These are phyloP conservation scores for Brachyhypopomus occidentalis DNA, from an alignment of 2,113 vertebrate species.

Conservation along the genomic window DNA sequence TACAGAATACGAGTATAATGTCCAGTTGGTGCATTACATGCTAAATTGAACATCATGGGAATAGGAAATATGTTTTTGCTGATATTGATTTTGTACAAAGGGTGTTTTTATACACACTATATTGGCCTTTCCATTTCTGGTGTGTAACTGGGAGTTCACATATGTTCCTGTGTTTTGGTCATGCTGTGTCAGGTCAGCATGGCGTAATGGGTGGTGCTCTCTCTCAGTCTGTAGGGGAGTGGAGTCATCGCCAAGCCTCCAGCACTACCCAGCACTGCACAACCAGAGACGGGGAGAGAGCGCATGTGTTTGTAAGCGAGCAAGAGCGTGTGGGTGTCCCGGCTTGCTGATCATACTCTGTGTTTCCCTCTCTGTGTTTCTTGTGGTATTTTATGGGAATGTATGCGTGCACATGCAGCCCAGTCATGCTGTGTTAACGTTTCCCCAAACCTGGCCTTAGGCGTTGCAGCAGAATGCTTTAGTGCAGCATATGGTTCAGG, in stretches of 20 bases:
- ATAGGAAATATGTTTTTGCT: not conserved
- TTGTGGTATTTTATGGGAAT: too few relatives aligned
- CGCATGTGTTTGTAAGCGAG: constrained; percentile 47
- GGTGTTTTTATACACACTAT: too few relatives aligned
- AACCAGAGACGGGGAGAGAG: constrained; percentile 15
- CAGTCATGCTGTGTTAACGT: constrained; percentile 6
- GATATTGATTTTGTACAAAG: too few relatives aligned
- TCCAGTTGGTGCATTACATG: not conserved
- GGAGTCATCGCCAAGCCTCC: constrained; percentile 20
- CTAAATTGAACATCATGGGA: constrained; percentile 7
- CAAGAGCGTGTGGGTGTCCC: not conserved
- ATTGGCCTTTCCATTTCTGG: constrained; percentile 16
- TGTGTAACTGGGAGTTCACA: not conserved
- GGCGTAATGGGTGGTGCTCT: constrained; percentile 16
- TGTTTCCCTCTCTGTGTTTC: not conserved
- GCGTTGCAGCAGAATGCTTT: constrained; percentile 9
- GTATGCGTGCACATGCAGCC: not conserved
- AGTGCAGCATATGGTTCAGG: not conserved
- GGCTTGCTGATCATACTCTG: not conserved
- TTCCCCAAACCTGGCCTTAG: not conserved
- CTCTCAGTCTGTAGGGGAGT: not conserved
- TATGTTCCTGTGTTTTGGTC: not conserved
- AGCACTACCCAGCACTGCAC: constrained; percentile 58
- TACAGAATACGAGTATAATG: not conserved
- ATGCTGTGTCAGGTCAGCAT: constrained; percentile 48